Evolutionary conservation across 2,888 invertebrate species (phyloP).

Genomic region (Cyrtodaria siliqua): DNA sequence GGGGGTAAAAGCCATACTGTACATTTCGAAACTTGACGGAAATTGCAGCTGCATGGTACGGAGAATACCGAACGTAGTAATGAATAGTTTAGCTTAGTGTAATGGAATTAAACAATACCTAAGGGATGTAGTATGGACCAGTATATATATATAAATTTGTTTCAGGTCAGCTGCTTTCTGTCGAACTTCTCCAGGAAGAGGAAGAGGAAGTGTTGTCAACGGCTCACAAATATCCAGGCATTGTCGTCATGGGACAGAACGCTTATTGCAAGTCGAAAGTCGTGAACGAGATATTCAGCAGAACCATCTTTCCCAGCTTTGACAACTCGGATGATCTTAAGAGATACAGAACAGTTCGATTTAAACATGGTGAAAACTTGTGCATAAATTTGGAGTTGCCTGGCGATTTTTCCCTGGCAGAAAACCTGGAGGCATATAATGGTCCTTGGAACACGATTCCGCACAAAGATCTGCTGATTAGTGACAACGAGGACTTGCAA

Average conservation of each 20-base stretch:
- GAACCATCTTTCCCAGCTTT: constrained; percentile 89
- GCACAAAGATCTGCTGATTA: constrained; percentile 87
- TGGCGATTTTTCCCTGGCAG: constrained; percentile 88
- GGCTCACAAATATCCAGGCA: constrained; percentile 88
- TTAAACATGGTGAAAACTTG: constrained; percentile 83
- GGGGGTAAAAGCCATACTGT: no score
- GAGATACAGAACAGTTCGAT: constrained; percentile 90
- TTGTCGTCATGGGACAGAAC: constrained; percentile 91
- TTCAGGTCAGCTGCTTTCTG: constrained; percentile 77
- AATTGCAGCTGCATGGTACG: no score
- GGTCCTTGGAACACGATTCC: constrained; percentile 91
- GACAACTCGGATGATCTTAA: constrained; percentile 83
- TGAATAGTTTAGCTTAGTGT: no score
- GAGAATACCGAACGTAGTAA: no score
- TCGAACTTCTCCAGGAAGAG: constrained; percentile 82
- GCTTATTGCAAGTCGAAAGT: constrained; percentile 91
- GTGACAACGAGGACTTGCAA: constrained; percentile 69
- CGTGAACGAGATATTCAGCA: constrained; percentile 91
- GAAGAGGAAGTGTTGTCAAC: constrained; percentile 82
- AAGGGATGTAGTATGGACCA: no score
- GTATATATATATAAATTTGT: no score
- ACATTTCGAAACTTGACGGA: no score
- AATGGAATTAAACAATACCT: no score
- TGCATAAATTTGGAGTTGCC: constrained; percentile 85
- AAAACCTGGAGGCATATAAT: constrained; percentile 90